Base-by-base conservation (phyloP, 2,113 vertebrate species). In the Fulica atra region DNA sequence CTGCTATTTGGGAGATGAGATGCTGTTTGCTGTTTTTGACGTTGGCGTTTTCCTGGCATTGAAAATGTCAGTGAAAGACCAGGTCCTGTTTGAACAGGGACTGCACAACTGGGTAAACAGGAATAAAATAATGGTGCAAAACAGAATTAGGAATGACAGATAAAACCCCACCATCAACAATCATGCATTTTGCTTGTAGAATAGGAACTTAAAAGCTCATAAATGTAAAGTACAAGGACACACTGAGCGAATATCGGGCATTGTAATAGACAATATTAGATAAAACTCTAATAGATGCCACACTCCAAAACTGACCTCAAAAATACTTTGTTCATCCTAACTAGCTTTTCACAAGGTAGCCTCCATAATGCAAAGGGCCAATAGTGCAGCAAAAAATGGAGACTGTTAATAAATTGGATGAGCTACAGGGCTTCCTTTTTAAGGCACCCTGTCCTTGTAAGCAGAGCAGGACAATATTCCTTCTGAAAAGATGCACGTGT, bases 391-490 rank as follows among this genome's bases (percentile, higher is more conserved):
- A 9, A 33, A 73, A 14, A 42, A 46, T n/a, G 11, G 36, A 54
- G 38, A 3, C 16, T 17, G 11, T 42, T 68, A 25, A 3, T 5
- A 11, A 7, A 16, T 25, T 38, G 28, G 21, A 20, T 0, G 3
- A 70, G 40, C 10, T 68, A 3, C 65, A 7, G 4, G 7, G 13
- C 20, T 44, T 61, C 35, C 4, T 56, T 26, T 54, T 36, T 38
- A 73, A 56, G 20, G 26, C 20, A 65, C 8, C 6, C 16, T 40
- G 24, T 40, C 44, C 10, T 46, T 71, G 33, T 51, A 71, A 42
- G 14, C 19, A 53, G 40, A 36, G 40, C 77, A 63, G 51, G 46
- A 57, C 16, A 87, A 20, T 5, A 21, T 7, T 38, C 14, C 21
- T 51, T 44, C 44, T 31, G 48, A 57, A 38, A 65, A 44, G 50